Percentiles rank a stretch among this genome's conserved stretches.
Evolutionary conservation across 1,140 invertebrate species (phyloP).

Genomic region (Hycleus cichorii): DNA sequence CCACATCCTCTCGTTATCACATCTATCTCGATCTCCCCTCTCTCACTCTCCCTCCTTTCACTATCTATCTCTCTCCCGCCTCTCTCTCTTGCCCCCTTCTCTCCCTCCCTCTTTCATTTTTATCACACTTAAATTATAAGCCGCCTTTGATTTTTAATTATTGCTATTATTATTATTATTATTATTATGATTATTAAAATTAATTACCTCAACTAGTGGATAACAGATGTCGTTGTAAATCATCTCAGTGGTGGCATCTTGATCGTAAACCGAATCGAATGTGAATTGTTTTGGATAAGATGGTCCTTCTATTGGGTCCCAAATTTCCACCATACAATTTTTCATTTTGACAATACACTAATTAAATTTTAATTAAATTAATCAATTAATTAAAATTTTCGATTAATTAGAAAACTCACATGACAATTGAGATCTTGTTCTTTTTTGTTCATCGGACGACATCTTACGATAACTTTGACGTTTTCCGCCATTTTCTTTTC

Average conservation of each 20-base stretch:
- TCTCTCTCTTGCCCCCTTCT: too few species aligned
- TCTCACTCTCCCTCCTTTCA: too few species aligned
- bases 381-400: not conserved
- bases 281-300: slow-evolving; percentile 64
- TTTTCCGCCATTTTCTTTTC: slow-evolving; percentile 58
- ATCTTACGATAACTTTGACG: slow-evolving; percentile 86
- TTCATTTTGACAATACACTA: slow-evolving; percentile 71
- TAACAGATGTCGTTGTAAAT: slow-evolving; percentile 87
- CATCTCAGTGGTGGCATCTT: slow-evolving; percentile 67
- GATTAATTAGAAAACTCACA: slow-evolving; percentile 41
- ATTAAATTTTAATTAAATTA: slow-evolving; percentile 4
- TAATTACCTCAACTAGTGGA: slow-evolving; percentile 60
- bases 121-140: too few species aligned
- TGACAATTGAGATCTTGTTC: slow-evolving; percentile 66
- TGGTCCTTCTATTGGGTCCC: slow-evolving; percentile 41
- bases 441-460: slow-evolving; percentile 78
- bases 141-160: too few species aligned
- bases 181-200: not conserved
- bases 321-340: slow-evolving; percentile 40
- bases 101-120: too few species aligned
- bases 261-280: slow-evolving; percentile 78
- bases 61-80: too few species aligned
- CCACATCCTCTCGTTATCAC: too few species aligned
- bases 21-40: too few species aligned
- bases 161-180: too few species aligned